Conservation (phyloP, 1,140 invertebrate genomes). For the Octopus bimaculoides region DNA sequence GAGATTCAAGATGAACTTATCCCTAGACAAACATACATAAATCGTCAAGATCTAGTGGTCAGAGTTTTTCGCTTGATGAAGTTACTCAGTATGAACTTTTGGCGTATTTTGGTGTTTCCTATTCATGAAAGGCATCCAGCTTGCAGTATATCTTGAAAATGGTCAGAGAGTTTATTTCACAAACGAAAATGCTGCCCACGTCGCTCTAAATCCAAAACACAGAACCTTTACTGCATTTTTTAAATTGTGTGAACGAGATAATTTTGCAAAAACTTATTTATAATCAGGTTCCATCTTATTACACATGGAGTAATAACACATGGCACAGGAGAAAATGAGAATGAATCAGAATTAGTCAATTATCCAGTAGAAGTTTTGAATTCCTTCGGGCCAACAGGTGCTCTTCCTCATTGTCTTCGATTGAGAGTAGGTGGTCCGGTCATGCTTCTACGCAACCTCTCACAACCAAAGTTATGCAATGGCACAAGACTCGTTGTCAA, state of each 20-base stretch:
- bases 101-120: conserved; percentile 15
- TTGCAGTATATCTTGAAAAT: conserved; percentile 24
- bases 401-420: too few species aligned
- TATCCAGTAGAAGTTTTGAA: too few species aligned
- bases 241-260: not conserved
- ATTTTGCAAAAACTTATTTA: not conserved
- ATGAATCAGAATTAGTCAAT: not conserved
- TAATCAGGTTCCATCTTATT: not conserved
- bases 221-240: not conserved
- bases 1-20: not conserved
- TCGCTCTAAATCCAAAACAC: not conserved
- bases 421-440: too few species aligned
- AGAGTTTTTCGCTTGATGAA: conserved; percentile 21
- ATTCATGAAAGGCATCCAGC: conserved; percentile 16
- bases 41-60: not conserved
- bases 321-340: not conserved
- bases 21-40: not conserved
- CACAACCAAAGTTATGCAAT: too few species aligned
- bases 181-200: conserved; percentile 10
- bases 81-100: conserved; percentile 21
- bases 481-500: too few species aligned
- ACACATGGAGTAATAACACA: not conserved
- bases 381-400: too few species aligned
- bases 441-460: too few species aligned
- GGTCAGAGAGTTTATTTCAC: conserved; percentile 20